Percentiles rank a stretch among this genome's conserved stretches.
Evolutionary conservation across 2,797 vertebrate genomes (phyloP).

Genomic region (Garrulus glandarius): DNA sequence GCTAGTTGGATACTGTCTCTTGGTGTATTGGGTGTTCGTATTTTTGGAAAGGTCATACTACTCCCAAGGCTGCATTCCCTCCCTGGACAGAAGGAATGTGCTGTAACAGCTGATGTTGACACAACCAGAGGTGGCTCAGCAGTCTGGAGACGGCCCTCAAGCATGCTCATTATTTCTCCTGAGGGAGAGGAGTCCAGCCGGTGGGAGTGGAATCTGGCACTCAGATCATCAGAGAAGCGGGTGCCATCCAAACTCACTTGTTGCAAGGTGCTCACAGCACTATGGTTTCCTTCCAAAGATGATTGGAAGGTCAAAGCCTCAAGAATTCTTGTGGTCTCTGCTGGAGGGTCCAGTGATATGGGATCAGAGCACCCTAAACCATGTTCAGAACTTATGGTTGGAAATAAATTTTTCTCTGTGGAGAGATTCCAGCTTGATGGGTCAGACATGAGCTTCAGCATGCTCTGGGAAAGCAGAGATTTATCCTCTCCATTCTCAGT

Average conservation of each 20-base stretch:
- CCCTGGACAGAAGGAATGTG: conserved; percentile 48
- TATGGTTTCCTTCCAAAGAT: background rate
- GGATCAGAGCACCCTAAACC: background rate
- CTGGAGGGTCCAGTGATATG: background rate
- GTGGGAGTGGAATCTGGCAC: conserved; percentile 76
- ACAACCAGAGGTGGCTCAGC: background rate
- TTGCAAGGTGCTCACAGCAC: background rate
- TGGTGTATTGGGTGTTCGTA: conserved; percentile 78
- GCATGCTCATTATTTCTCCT: conserved; percentile 60
- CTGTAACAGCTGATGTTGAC: conserved; percentile 58
- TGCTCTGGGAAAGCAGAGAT: conserved; percentile 23
- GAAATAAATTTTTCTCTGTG: background rate
- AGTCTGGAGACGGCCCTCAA: background rate
- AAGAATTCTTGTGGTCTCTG: background rate
- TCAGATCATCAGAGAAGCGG: conserved; percentile 77
- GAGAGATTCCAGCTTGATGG: conserved; percentile 8
- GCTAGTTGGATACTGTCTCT: conserved; percentile 88
- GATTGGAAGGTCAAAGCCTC: conserved; percentile 28
- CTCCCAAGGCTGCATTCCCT: conserved; percentile 70
- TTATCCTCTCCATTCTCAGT: background rate
- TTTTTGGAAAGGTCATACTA: conserved; percentile 92
- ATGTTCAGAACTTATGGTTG: background rate
- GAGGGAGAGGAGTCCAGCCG: conserved; percentile 81
- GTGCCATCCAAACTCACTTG: conserved; percentile 63
- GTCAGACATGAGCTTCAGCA: background rate